Conservation (phyloP, 1,140 invertebrate genomes). For the Diprion similis region DNA sequence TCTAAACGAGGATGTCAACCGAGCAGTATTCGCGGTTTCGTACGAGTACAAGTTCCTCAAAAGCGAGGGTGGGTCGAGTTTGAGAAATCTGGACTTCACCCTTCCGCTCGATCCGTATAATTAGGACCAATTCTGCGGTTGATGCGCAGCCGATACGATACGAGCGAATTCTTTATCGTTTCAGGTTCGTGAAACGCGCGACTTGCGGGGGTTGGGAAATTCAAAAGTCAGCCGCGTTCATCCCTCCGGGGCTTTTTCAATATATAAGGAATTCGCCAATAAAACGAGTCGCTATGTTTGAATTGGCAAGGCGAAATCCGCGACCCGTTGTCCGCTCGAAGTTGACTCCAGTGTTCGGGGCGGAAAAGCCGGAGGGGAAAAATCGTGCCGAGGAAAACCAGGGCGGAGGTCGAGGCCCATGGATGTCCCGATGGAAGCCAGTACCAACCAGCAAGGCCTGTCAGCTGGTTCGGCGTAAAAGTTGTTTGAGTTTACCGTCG, state of each 20-base stretch:
- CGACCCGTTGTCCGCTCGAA: background rate
- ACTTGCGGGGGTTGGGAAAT: background rate
- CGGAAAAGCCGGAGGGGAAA: background rate
- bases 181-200: background rate
- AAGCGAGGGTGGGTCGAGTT: too few relatives aligned
- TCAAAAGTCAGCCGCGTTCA: background rate
- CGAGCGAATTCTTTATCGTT: background rate
- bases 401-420: too few relatives aligned
- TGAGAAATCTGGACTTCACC: too few relatives aligned
- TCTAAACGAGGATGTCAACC: too few relatives aligned
- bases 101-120: too few relatives aligned
- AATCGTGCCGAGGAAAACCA: too few relatives aligned
- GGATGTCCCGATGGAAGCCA: too few relatives aligned
- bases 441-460: too few relatives aligned
- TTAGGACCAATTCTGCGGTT: too few relatives aligned
- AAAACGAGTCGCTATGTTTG: background rate
- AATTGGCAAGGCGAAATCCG: slow-evolving; percentile 1
- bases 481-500: background rate
- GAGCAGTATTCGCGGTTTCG: too few relatives aligned
- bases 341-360: background rate
- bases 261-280: slow-evolving; percentile 5
- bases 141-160: too few relatives aligned
- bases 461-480: background rate
- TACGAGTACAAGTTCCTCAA: too few relatives aligned
- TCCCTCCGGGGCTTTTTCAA: background rate